These are phyloP conservation scores for Drosophila yakuba DNA, from an alignment of 1,140 invertebrate genomes.

Conservation along the genomic window DNA sequence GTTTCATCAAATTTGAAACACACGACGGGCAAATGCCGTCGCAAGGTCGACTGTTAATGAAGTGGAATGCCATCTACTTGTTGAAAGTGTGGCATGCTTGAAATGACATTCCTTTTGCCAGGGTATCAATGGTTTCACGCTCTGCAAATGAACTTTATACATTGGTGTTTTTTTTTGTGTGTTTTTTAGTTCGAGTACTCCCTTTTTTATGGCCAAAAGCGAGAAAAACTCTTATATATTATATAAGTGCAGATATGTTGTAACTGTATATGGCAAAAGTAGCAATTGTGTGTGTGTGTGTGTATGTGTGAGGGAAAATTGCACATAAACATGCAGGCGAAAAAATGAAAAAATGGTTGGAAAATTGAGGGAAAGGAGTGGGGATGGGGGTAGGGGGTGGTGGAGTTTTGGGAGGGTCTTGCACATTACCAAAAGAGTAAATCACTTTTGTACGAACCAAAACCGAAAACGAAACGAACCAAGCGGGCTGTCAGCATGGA, in stretches of 20 bases:
- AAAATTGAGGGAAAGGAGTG: neutral
- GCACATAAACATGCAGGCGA: slow-evolving; percentile 29
- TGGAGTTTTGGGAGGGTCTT: slow-evolving; percentile 27
- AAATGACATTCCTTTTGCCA: neutral
- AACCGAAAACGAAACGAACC: slow-evolving; percentile 23
- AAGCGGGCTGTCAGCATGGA: slow-evolving; percentile 47
- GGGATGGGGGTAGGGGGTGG: neutral
- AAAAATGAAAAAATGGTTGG: slow-evolving; percentile 16
- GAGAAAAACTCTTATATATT: slow-evolving; percentile 8
- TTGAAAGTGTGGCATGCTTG: slow-evolving; percentile 1
- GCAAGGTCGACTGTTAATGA: slow-evolving; percentile 21
- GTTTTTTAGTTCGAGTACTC: neutral
- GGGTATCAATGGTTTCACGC: slow-evolving; percentile 22
- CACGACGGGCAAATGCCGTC: neutral
- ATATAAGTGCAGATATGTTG: slow-evolving; percentile 24
- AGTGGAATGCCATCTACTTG: slow-evolving; percentile 20
- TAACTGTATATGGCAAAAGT: slow-evolving; percentile 22
- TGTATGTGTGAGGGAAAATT: slow-evolving; percentile 14
- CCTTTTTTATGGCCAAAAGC: neutral
- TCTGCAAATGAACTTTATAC: slow-evolving; percentile 6
- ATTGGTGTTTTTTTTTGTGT: neutral
- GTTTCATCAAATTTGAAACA: slow-evolving; percentile 30
- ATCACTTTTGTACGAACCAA: slow-evolving; percentile 63
- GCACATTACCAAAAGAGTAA: slow-evolving; percentile 72
- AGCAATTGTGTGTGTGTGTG: neutral